Conservation (phyloP, 2,113 vertebrate species). For the Pavo muticus region DNA sequence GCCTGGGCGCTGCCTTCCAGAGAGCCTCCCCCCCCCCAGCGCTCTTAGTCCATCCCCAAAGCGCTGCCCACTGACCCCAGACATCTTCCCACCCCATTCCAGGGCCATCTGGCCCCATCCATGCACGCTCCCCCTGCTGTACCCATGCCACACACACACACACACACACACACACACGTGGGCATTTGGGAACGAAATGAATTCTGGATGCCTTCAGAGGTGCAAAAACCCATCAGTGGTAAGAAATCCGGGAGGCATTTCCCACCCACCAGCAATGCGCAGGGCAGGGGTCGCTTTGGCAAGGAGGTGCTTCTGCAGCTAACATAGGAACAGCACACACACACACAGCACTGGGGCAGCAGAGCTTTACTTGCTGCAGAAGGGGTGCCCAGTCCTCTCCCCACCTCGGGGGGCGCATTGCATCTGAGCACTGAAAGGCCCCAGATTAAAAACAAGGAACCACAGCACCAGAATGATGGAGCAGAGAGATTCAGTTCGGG, state of each 20-base stretch:
- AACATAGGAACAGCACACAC: neutral
- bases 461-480: neutral
- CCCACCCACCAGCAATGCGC: neutral
- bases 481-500: neutral
- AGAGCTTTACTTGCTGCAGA: neutral
- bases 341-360: neutral
- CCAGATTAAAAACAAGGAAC: neutral
- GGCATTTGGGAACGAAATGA: neutral
- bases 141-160: neutral
- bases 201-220: conserved; percentile 13
- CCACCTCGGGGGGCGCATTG: neutral
- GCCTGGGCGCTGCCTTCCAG: accelerated
- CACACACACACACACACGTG: neutral
- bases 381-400: neutral
- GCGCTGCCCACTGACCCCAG: neutral
- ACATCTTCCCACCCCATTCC: neutral
- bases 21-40: neutral
- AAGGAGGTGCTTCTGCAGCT: neutral
- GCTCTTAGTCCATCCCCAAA: neutral
- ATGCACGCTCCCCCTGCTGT: accelerated
- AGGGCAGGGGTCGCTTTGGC: neutral
- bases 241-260: conserved; percentile 32
- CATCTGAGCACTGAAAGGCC: neutral
- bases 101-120: neutral
- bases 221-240: conserved; percentile 23